Conservation (phyloP, 2,113 vertebrate species). For the Limnothrissa miodon region DNA sequence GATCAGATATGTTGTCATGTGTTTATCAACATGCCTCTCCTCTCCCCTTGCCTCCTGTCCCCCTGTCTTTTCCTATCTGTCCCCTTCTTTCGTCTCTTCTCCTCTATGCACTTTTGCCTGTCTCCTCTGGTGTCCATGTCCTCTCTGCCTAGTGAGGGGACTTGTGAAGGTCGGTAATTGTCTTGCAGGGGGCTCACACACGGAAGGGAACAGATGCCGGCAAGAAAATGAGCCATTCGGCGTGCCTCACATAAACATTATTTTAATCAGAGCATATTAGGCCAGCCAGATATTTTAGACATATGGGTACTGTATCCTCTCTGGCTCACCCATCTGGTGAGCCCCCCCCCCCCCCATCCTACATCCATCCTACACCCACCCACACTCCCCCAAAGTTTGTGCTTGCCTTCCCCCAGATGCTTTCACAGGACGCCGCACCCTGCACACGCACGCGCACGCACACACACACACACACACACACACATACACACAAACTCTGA, state of each 20-base stretch:
- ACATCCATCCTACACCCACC: not conserved
- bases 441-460: too few species aligned
- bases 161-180: slow-evolving; percentile 52
- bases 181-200: slow-evolving; percentile 40
- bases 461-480: not conserved
- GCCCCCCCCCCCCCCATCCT: slow-evolving; percentile 31
- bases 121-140: not conserved
- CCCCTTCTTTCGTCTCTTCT: too few species aligned
- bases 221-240: slow-evolving; percentile 68
- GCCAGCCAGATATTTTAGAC: slow-evolving; percentile 72
- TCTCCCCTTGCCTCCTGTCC: not conserved
- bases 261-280: slow-evolving; percentile 77
- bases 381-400: not conserved
- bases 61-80: slow-evolving; percentile 35
- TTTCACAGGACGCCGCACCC: slow-evolving; percentile 29
- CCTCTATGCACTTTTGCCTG: too few species aligned
- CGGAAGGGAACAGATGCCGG: slow-evolving; percentile 70
- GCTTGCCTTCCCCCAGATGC: slow-evolving; percentile 45
- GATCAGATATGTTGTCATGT: too few species aligned
- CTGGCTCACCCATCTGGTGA: slow-evolving; percentile 70
- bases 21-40: too few species aligned
- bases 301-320: slow-evolving; percentile 71
- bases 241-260: slow-evolving; percentile 67
- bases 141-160: slow-evolving; percentile 48
- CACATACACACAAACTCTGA: not conserved